phyloP scores from a whole-genome alignment of 30 jellyfish, hydroid and myxozoan genomes.

The Aurelia aurita complex sp. Pacific region DNA sequence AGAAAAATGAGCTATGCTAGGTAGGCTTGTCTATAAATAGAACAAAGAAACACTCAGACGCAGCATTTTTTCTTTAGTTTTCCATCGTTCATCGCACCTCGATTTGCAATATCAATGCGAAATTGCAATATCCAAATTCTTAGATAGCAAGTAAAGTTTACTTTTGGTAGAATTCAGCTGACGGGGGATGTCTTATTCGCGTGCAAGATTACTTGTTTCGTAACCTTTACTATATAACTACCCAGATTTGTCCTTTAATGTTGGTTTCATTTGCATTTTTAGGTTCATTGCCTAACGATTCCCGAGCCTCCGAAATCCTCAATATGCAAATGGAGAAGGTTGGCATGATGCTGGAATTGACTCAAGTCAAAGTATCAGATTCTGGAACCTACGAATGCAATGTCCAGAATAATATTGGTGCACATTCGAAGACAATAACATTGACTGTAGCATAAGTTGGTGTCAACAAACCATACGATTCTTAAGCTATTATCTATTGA shows the following conservation, averaged over 20 bases:
- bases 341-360: constrained; percentile 54
- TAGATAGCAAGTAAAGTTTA: too few species aligned
- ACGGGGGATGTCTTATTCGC: too few species aligned
- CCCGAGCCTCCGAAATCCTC: constrained; percentile 27
- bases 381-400: constrained; percentile 47
- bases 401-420: constrained; percentile 46
- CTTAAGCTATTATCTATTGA: background rate
- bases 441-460: constrained; percentile 24
- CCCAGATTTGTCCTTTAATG: background rate
- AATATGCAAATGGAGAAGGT: constrained; percentile 24
- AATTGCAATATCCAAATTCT: too few species aligned
- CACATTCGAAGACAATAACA: constrained; percentile 2
- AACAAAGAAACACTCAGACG: too few species aligned
- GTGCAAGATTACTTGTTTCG: too few species aligned
- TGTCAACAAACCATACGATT: background rate
- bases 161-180: too few species aligned
- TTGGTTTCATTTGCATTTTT: background rate
- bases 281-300: constrained; percentile 39
- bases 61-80: too few species aligned
- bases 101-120: too few species aligned
- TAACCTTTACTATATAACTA: too few species aligned
- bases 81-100: too few species aligned
- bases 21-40: too few species aligned
- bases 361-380: constrained; percentile 7
- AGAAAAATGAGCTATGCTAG: too few species aligned